A percentile compares a stretch with the other conserved stretches of the same genome.
These are phyloP conservation scores for Macroteleia sp. DNA, from an alignment of 2,888 invertebrate genomes.

Conservation along the genomic window DNA sequence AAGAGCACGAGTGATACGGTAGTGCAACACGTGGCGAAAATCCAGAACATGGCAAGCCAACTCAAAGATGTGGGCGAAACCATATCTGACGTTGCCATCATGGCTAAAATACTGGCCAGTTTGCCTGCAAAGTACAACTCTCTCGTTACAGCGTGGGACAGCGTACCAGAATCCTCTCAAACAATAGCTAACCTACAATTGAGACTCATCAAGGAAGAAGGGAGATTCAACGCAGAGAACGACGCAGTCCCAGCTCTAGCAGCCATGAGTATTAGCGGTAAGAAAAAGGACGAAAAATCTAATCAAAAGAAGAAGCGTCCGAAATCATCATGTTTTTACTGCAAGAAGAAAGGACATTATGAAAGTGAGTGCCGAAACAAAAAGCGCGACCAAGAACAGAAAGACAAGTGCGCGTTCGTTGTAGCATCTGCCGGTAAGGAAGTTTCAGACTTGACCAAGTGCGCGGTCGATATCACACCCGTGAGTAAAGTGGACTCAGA, in stretches of 20 bases:
- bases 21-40: constrained; percentile 62
- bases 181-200: constrained; percentile 51
- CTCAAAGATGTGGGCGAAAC: constrained; percentile 61
- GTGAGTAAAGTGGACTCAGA: neutral
- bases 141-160: constrained; percentile 72
- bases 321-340: constrained; percentile 21
- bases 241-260: constrained; percentile 18
- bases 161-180: constrained; percentile 44
- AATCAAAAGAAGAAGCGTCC: neutral
- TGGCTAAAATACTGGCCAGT: constrained; percentile 67
- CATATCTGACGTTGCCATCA: constrained; percentile 54
- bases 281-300: neutral
- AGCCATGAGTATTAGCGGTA: constrained; percentile 3
- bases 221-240: constrained; percentile 5
- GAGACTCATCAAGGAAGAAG: constrained; percentile 61
- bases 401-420: constrained; percentile 13
- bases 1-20: constrained; percentile 63
- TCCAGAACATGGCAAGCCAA: constrained; percentile 64
- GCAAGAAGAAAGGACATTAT: constrained; percentile 31
- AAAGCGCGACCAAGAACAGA: neutral
- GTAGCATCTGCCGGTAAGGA: neutral
- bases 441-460: too few species aligned
- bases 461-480: neutral
- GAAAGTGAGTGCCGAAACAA: constrained; percentile 30
- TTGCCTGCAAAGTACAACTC: constrained; percentile 69